phyloP scores from a whole-genome alignment of 2,113 vertebrate species.

The Terrapene triunguis region DNA sequence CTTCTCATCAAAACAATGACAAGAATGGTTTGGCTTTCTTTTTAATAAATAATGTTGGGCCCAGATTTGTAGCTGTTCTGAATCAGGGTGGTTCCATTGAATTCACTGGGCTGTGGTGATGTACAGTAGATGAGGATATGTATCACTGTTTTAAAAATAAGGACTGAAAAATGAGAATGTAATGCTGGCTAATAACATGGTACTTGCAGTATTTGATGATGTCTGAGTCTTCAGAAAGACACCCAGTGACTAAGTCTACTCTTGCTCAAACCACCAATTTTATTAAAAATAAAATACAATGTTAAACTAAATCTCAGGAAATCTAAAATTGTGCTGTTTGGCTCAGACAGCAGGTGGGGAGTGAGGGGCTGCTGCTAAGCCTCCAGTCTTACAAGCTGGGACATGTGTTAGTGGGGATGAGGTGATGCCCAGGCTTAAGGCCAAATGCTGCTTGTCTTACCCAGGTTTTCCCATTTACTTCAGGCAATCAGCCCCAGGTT shows the following conservation, averaged over 20 bases:
- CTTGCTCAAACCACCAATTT: background rate
- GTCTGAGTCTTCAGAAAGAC: background rate
- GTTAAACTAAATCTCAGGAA: background rate
- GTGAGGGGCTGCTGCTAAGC: background rate
- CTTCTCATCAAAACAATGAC: background rate
- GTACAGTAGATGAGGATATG: background rate
- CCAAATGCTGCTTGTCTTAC: background rate
- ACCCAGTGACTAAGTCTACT: background rate
- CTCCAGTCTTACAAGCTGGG: background rate
- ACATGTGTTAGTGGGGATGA: background rate
- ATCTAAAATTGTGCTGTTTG: background rate
- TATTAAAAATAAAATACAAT: accelerated
- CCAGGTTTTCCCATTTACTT: background rate
- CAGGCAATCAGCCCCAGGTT: background rate
- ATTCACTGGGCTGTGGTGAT: background rate
- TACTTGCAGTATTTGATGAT: background rate
- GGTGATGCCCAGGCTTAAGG: background rate
- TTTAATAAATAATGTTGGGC: accelerated
- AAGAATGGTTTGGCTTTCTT: background rate
- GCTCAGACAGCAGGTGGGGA: background rate
- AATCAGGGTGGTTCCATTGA: background rate
- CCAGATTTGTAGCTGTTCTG: background rate
- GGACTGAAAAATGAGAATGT: background rate
- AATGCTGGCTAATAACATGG: background rate
- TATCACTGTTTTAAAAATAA: background rate